Evolutionary conservation across 2,797 vertebrate species (phyloP).

Genomic region (Pseudotriccus pelzelni): DNA sequence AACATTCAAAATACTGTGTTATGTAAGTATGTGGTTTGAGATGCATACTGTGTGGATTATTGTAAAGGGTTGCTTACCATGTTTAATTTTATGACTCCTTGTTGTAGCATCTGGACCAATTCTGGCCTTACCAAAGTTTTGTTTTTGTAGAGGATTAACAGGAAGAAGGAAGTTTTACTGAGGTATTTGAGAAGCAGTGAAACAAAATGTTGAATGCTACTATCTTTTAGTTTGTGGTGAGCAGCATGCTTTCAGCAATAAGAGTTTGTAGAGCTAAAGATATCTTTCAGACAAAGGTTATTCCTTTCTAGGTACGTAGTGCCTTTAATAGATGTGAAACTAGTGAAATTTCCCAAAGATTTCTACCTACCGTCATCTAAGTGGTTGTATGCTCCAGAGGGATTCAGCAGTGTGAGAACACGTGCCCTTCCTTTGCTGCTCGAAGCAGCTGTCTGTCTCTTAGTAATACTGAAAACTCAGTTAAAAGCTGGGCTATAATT

Average conservation of each 20-base stretch:
- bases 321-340: background rate
- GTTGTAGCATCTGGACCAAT: conserved; percentile 69
- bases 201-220: background rate
- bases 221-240: background rate
- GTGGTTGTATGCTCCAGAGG: background rate
- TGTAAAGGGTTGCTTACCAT: conserved; percentile 38
- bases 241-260: background rate
- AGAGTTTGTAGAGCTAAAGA: background rate
- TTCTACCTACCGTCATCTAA: background rate
- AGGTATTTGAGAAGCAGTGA: conserved; percentile 36
- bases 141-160: conserved; percentile 44
- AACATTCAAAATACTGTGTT: conserved; percentile 25
- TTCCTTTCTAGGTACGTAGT: background rate
- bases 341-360: background rate
- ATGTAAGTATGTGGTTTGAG: conserved; percentile 7
- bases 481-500: background rate
- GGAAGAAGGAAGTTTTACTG: conserved; percentile 40
- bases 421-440: background rate
- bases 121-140: conserved; percentile 48
- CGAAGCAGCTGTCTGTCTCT: background rate
- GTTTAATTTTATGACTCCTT: conserved; percentile 62
- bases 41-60: background rate
- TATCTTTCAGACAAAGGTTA: background rate
- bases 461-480: background rate
- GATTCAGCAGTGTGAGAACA: background rate